Evolutionary conservation across 2,888 invertebrate genomes (phyloP).

Genomic region (Rhagium mordax): DNA sequence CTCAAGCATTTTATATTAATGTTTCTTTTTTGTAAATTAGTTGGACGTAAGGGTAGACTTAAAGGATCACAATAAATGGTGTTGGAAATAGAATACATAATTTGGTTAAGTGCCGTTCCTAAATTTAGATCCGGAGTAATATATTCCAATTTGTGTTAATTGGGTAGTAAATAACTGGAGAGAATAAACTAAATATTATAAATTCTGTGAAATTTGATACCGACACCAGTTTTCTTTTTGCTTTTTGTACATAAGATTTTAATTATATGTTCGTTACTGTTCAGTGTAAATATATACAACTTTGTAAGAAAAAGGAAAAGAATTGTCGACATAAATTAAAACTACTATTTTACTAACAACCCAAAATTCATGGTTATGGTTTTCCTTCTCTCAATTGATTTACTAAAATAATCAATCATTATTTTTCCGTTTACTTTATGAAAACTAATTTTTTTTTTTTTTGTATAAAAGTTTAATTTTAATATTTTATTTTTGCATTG

Average conservation of each 20-base stretch:
- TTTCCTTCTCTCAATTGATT: no score
- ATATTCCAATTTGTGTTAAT: neutral
- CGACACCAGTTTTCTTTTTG: neutral
- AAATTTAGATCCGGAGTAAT: conserved; percentile 3
- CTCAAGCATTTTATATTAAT: neutral
- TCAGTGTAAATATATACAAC: neutral
- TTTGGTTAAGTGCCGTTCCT: neutral
- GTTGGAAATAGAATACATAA: conserved; percentile 15
- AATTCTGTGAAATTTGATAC: neutral
- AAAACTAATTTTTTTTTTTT: no score
- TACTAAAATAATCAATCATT: no score
- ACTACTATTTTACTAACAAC: no score
- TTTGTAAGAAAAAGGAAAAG: no score
- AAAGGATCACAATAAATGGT: conserved; percentile 8
- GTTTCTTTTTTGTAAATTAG: neutral
- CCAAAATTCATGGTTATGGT: no score
- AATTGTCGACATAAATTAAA: no score
- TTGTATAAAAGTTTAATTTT: no score
- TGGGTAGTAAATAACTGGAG: neutral
- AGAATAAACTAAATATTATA: neutral
- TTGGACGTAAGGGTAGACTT: conserved; percentile 6
- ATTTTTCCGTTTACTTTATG: no score
- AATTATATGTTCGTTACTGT: neutral
- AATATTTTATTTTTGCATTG: no score
- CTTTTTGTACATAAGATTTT: neutral